Evolutionary conservation across 1,140 invertebrate genomes (phyloP), one percentile per base, ranked within the genome.

Genomic region (Meteorus sp.): DNA sequence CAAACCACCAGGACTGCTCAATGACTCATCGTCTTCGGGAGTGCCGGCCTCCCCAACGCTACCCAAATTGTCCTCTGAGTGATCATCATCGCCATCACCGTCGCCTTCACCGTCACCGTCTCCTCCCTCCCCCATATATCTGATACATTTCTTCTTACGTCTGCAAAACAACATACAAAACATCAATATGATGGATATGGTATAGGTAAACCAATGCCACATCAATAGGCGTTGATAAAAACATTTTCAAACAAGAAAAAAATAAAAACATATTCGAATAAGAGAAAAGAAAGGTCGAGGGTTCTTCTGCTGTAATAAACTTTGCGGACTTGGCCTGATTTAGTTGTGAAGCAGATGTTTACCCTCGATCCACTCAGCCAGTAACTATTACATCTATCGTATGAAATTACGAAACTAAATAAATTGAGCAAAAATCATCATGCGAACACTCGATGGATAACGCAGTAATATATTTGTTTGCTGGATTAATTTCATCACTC

Each of bases 101-200:
- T 80, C 86, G 67, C 85, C 86, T 73, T 85, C 82, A 73, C 86
- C 79, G 74, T 89, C 83, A 69, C 89, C 83, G 76, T 85, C 70
- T 83, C 86, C 83, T 86, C 89, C 80, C 70, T 81, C 81, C 73
- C 86, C 86, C 88, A 94, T 90, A 82, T 96, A 97, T 62, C 94
- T 89, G 77, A 97, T 93, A 85, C 95, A 98, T 84, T 97, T 97
- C 84, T 98, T 98, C 87, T 98, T 98, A 85, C 95, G 92, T 85
- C 95, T 97, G 85, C 25, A 88, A 86, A 72, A 65, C 45, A 69
- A 45, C 41, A 15, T 31, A 20, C n/a, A 37, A 53, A 35, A n/a
- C 6, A 35, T 35, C 27, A 37, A 13, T 39, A 20, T 25, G n/a
- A n/a, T n/a, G n/a, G n/a, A n/a, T n/a, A n/a, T n/a, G n/a, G n/a